Evolutionary conservation across 2,888 invertebrate species (phyloP).

Genomic region (Didymodactylos carnosus): DNA sequence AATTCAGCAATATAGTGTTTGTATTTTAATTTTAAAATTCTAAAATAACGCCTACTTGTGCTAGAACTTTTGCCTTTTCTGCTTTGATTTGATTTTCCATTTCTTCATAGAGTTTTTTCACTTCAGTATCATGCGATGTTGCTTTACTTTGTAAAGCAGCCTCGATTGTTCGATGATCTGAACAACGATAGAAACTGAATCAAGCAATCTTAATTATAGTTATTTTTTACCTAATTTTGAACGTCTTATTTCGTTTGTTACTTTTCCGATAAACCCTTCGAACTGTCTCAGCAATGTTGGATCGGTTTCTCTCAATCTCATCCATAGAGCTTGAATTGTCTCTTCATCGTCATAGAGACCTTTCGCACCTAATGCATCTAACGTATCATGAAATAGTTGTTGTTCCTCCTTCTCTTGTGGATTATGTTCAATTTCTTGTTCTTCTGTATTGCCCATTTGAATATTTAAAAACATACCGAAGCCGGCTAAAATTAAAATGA

Average conservation of each 20-base stretch:
- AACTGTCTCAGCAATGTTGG: slow-evolving; percentile 31
- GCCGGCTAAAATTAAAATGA: background rate
- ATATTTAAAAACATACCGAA: slow-evolving; percentile 14
- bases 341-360: slow-evolving; percentile 32
- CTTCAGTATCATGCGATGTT: slow-evolving; percentile 33
- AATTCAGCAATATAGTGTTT: background rate
- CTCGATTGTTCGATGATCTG: background rate
- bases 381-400: slow-evolving; percentile 25
- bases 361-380: slow-evolving; percentile 30
- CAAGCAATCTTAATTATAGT: no score
- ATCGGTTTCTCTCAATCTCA: slow-evolving; percentile 28
- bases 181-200: background rate
- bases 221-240: slow-evolving; percentile 28
- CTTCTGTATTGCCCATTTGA: slow-evolving; percentile 19
- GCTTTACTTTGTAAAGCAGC: slow-evolving; percentile 23
- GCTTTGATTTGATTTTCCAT: slow-evolving; percentile 37
- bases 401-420: slow-evolving; percentile 21
- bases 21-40: background rate
- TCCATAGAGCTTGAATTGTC: slow-evolving; percentile 27
- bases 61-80: slow-evolving; percentile 32
- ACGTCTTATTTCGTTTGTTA: slow-evolving; percentile 30
- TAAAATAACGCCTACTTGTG: slow-evolving; percentile 25
- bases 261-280: slow-evolving; percentile 33
- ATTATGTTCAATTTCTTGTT: slow-evolving; percentile 16
- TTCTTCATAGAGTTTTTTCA: slow-evolving; percentile 37